Evolutionary conservation across 2,797 vertebrate genomes (phyloP).

Genomic region (Chloroceryle amazona): DNA sequence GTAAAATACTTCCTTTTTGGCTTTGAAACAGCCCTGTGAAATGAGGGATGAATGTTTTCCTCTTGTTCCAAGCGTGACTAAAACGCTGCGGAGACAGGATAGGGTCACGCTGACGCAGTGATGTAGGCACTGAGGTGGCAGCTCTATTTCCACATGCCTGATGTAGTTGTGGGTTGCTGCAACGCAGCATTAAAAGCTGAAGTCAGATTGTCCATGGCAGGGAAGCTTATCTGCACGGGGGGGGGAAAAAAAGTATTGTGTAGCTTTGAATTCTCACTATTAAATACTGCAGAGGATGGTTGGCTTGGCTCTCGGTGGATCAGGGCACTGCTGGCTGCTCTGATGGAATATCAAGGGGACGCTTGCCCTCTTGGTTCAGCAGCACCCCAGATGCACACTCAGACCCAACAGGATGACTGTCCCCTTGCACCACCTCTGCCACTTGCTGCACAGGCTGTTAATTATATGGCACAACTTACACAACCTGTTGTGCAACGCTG

Average conservation of each 20-base stretch:
- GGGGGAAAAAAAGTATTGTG: accelerated
- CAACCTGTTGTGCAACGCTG: neutral
- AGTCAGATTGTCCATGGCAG: neutral
- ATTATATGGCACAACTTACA: neutral
- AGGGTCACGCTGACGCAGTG: neutral
- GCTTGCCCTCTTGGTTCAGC: too few species aligned
- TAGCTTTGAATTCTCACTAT: neutral
- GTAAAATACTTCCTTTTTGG: constrained; percentile 61
- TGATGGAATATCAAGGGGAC: too few species aligned
- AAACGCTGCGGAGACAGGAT: neutral
- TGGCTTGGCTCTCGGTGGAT: neutral
- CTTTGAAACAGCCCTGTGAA: neutral
- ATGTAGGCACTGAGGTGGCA: neutral
- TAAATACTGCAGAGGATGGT: accelerated
- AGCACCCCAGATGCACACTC: neutral
- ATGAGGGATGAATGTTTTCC: neutral
- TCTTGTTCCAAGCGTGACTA: neutral
- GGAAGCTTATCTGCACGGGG: neutral
- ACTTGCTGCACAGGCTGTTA: neutral
- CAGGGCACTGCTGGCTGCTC: neutral
- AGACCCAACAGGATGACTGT: neutral
- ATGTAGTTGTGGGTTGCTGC: neutral
- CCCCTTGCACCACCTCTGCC: neutral
- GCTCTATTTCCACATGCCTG: neutral
- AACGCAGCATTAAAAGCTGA: neutral